Evolutionary conservation across 2,797 vertebrate species (phyloP).

Genomic region (Sebastes matsubarae): DNA sequence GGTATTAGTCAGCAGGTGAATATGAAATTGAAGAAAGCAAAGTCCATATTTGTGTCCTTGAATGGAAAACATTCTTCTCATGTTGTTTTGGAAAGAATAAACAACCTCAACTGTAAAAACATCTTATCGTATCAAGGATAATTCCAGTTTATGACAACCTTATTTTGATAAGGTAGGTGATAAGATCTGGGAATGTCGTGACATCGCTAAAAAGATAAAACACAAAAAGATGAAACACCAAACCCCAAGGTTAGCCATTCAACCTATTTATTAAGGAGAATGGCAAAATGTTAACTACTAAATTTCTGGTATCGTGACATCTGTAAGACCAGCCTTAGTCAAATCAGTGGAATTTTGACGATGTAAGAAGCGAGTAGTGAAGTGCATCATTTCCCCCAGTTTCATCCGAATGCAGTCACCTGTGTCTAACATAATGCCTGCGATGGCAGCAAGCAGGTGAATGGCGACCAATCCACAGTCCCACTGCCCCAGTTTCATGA

Average conservation of each 20-base stretch:
- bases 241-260: too few species aligned
- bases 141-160: neutral
- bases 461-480: neutral
- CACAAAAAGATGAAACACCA: too few species aligned
- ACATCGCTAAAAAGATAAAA: too few species aligned
- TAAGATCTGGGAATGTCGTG: too few species aligned
- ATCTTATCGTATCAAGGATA: neutral
- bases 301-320: too few species aligned
- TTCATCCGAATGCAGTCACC: neutral
- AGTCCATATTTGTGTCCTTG: neutral
- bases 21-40: neutral
- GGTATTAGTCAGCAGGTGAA: neutral
- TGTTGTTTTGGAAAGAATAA: neutral
- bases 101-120: neutral
- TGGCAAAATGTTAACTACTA: too few species aligned
- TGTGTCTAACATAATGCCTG: neutral
- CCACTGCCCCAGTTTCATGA: conserved; percentile 12
- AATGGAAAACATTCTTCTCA: neutral
- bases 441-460: neutral
- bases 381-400: neutral
- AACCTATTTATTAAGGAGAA: too few species aligned
- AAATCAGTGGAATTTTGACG: neutral
- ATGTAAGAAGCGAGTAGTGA: neutral
- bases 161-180: too few species aligned
- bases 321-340: neutral